These are phyloP conservation scores for Misgurnus anguillicaudatus DNA, from an alignment of 2,113 vertebrate species.

Conservation along the genomic window DNA sequence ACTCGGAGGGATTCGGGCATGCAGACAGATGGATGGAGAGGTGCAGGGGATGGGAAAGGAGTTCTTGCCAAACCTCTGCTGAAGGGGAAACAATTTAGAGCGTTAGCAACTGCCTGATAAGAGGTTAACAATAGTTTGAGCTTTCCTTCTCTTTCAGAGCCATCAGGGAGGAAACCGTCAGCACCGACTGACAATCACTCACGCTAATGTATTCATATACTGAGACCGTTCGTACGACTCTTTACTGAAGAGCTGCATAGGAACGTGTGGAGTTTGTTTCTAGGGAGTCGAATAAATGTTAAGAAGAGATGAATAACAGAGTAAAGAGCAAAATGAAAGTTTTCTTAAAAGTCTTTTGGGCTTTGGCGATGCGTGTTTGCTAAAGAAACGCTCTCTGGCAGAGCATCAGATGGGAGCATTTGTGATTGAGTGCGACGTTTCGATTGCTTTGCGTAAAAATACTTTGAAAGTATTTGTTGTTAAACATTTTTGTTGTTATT, in stretches of 20 bases:
- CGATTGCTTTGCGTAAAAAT: neutral
- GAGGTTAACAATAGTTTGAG: conserved; percentile 57
- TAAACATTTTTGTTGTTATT: too few relatives aligned
- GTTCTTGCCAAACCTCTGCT: conserved; percentile 55
- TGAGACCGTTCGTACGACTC: neutral
- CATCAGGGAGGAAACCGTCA: conserved; percentile 38
- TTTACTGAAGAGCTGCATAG: conserved; percentile 19
- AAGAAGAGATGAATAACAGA: conserved; percentile 14
- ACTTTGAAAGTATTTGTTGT: too few relatives aligned
- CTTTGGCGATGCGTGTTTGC: conserved; percentile 1
- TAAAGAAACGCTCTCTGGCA: conserved; percentile 19
- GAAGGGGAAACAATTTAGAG: conserved; percentile 53
- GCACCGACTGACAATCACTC: conserved; percentile 28
- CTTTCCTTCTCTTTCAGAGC: conserved; percentile 42
- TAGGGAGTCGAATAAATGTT: conserved; percentile 6
- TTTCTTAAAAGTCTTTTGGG: conserved; percentile 42
- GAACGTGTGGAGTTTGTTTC: conserved; percentile 16
- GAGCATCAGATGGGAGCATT: neutral
- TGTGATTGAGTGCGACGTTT: conserved; percentile 10
- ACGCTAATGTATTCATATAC: conserved; percentile 38
- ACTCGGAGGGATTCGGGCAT: conserved; percentile 48
- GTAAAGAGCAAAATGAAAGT: conserved; percentile 39
- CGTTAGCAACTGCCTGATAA: conserved; percentile 54
- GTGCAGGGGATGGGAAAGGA: conserved; percentile 46
- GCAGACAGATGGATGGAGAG: conserved; percentile 55